These are phyloP conservation scores for Agrilus mali DNA, from an alignment of 2,888 invertebrate genomes.

Conservation along the genomic window DNA sequence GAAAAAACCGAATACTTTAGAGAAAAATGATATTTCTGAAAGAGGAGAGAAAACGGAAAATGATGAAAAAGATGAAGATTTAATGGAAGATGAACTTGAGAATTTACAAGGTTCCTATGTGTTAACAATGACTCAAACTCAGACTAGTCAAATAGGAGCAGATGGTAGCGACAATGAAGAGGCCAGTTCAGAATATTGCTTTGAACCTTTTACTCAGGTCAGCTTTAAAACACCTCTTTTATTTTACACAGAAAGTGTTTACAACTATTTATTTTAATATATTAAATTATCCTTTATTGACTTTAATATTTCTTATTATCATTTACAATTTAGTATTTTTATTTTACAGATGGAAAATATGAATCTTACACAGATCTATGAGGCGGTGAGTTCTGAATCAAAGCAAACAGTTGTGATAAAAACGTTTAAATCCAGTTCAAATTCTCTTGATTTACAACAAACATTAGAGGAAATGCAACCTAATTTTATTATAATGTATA, in stretches of 20 bases:
- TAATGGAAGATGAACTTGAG: slow-evolving; percentile 35
- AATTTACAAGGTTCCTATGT: slow-evolving; percentile 49
- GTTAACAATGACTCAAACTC: slow-evolving; percentile 58
- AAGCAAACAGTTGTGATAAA: slow-evolving; percentile 59
- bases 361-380: slow-evolving; percentile 49
- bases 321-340: no score
- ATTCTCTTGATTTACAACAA: slow-evolving; percentile 57
- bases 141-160: slow-evolving; percentile 25
- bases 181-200: slow-evolving; percentile 30
- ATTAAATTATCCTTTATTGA: no score
- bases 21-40: slow-evolving; percentile 12
- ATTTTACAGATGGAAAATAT: slow-evolving; percentile 49
- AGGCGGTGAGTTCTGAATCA: slow-evolving; percentile 32
- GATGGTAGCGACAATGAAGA: slow-evolving; percentile 11
- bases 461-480: slow-evolving; percentile 59
- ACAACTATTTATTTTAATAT: neutral
- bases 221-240: slow-evolving; percentile 1
- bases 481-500: slow-evolving; percentile 79
- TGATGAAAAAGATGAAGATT: slow-evolving; percentile 15
- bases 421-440: slow-evolving; percentile 63
- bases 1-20: slow-evolving; percentile 7
- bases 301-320: neutral
- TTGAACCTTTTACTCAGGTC: slow-evolving; percentile 54
- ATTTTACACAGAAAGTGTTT: neutral
- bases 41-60: slow-evolving; percentile 11